Evolutionary conservation across 2,888 invertebrate genomes (phyloP).

Genomic region (Phyto melanocephala): DNA sequence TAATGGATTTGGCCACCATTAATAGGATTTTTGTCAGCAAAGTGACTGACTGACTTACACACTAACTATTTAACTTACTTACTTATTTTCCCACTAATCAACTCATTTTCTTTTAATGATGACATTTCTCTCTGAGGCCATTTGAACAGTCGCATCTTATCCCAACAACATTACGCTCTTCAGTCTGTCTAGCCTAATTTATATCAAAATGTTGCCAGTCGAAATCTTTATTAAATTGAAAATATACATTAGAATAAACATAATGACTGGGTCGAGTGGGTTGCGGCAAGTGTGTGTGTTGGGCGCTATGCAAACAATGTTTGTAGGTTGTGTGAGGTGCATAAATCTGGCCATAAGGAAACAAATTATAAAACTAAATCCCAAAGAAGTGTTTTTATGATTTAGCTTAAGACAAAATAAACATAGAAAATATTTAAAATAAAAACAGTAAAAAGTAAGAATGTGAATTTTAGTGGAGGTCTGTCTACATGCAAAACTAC

Average conservation of each 20-base stretch:
- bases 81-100: conserved; percentile 44
- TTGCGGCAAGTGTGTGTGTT: background rate
- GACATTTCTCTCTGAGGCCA: conserved; percentile 50
- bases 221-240: background rate
- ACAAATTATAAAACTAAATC: conserved; percentile 26
- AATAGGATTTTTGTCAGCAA: conserved; percentile 5
- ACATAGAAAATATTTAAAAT: conserved; percentile 53
- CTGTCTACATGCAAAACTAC: background rate
- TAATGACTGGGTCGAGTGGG: background rate
- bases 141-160: conserved; percentile 10
- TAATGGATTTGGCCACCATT: conserved; percentile 29
- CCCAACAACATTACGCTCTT: conserved; percentile 24
- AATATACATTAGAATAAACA: background rate
- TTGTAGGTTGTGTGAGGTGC: background rate
- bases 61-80: background rate
- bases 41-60: background rate
- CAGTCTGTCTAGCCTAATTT: conserved; percentile 46
- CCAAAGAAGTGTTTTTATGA: conserved; percentile 31
- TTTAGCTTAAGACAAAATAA: conserved; percentile 39
- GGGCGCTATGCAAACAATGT: background rate
- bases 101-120: conserved; percentile 52
- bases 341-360: conserved; percentile 32
- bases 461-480: background rate
- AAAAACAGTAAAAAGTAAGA: conserved; percentile 46
- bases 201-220: conserved; percentile 22